These are phyloP conservation scores for Ascaphus truei DNA, from an alignment of 2,113 vertebrate species.

Conservation along the genomic window DNA sequence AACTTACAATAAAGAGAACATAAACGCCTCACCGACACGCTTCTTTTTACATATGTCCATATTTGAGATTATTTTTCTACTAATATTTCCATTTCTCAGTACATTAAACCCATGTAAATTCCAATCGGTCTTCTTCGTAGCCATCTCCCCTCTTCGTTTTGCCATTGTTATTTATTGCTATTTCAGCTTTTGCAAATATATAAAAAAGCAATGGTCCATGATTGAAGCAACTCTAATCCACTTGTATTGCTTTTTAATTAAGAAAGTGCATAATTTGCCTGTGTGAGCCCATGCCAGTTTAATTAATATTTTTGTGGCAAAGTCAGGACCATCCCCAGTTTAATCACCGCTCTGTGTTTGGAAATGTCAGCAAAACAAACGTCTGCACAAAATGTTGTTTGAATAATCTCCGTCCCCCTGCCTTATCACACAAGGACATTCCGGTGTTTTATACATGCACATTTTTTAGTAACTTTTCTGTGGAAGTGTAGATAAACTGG, in stretches of 20 bases:
- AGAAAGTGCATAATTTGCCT: constrained; percentile 20
- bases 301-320: not conserved
- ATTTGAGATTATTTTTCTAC: not conserved
- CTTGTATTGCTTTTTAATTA: constrained; percentile 26
- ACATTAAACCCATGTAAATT: constrained; percentile 5
- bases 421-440: not conserved
- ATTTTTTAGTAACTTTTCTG: too few relatives aligned
- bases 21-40: not conserved
- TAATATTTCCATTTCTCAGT: not conserved
- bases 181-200: not conserved
- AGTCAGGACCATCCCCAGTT: not conserved
- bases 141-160: not conserved
- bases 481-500: too few relatives aligned
- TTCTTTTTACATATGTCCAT: not conserved
- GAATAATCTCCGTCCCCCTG: not conserved
- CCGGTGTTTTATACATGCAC: too few relatives aligned
- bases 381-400: not conserved
- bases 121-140: not conserved
- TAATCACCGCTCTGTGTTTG: not conserved
- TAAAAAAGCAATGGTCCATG: not conserved
- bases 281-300: not conserved
- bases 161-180: not conserved
- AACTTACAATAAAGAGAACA: not conserved
- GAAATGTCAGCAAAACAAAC: not conserved
- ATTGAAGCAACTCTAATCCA: not conserved